These are phyloP conservation scores for Cyclina sinensis DNA, from an alignment of 1,140 invertebrate species.

Conservation along the genomic window DNA sequence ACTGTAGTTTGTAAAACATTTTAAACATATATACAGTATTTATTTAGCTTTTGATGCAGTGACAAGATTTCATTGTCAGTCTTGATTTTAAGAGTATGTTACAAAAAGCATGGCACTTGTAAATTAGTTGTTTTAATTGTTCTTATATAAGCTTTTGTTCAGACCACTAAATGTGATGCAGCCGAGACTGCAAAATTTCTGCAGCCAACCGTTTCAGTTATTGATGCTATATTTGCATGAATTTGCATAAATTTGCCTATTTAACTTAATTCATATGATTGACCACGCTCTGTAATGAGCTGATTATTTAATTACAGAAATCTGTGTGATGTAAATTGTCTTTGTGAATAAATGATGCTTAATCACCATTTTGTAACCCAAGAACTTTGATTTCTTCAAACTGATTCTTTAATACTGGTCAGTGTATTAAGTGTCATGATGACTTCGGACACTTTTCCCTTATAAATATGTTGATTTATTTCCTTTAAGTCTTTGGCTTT, in stretches of 20 bases:
- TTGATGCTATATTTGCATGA: constrained; percentile 30
- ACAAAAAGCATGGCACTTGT: no score
- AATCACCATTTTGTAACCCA: background rate
- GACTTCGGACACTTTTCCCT: no score
- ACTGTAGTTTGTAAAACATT: no score
- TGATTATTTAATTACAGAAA: constrained; percentile 30
- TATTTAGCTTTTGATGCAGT: no score
- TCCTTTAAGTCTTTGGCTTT: no score
- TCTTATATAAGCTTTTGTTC: no score
- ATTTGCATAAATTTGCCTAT: constrained; percentile 46
- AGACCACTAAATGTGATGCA: no score
- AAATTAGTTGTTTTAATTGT: no score
- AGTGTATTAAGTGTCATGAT: background rate
- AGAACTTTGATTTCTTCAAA: background rate
- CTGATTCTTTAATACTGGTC: background rate
- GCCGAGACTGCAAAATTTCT: background rate
- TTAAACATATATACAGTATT: no score
- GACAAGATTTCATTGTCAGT: no score
- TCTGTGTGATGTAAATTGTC: constrained; percentile 17
- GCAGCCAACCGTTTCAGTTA: constrained; percentile 3
- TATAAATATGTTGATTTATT: no score
- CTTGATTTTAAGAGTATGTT: no score
- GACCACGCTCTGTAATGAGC: background rate
- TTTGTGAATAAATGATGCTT: constrained; percentile 36
- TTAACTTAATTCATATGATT: constrained; percentile 23